Percentiles rank a stretch among this genome's conserved stretches.
Evolutionary conservation across 1,140 invertebrate genomes (phyloP).

Genomic region (Andricus grossulariae): DNA sequence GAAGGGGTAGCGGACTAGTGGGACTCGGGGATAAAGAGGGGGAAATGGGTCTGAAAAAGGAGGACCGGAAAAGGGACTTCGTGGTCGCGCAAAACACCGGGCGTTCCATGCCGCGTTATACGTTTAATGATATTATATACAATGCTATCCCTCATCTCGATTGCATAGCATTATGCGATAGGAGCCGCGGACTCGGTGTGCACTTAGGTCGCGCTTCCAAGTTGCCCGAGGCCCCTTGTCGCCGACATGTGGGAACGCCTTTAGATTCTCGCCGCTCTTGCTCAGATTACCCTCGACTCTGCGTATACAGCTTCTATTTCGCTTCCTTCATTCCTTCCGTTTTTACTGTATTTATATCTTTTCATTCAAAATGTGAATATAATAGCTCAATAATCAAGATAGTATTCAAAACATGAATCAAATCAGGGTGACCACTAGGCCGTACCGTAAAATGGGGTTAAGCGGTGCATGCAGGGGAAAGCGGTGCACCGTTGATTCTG

Average conservation of each 20-base stretch:
- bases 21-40: background rate
- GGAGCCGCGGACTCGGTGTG: conserved; percentile 42
- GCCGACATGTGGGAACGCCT: conserved; percentile 41
- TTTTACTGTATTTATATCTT: conserved; percentile 3
- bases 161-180: conserved; percentile 52
- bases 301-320: background rate
- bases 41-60: conserved; percentile 19
- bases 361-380: conserved; percentile 20
- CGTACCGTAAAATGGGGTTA: too few relatives aligned
- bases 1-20: conserved; percentile 17
- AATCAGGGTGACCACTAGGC: too few relatives aligned
- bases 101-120: conserved; percentile 50
- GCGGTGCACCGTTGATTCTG: too few relatives aligned
- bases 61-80: conserved; percentile 16
- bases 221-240: conserved; percentile 25
- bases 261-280: conserved; percentile 38
- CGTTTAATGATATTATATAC: conserved; percentile 61
- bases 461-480: too few relatives aligned
- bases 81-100: conserved; percentile 10
- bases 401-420: background rate
- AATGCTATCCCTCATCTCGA: conserved; percentile 65
- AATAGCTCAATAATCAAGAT: conserved; percentile 18
- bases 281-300: conserved; percentile 25
- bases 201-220: conserved; percentile 39
- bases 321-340: conserved; percentile 11